Evolutionary conservation across 2,797 vertebrate genomes (phyloP).

Genomic region (Cyprinodon diabolis): DNA sequence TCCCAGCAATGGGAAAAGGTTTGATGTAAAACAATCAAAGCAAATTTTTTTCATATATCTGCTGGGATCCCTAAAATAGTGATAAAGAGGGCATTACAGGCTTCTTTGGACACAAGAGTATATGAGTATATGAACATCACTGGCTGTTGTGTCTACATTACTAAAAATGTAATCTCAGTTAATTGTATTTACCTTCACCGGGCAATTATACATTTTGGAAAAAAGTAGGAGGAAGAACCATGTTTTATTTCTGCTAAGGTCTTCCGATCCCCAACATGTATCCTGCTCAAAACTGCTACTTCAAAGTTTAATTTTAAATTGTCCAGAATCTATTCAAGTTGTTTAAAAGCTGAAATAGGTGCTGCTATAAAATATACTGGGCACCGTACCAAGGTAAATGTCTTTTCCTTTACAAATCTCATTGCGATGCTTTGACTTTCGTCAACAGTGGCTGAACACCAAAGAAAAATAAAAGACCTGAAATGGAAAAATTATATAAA

Average conservation of each 20-base stretch:
- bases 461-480: slow-evolving; percentile 34
- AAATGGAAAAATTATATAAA: slow-evolving; percentile 30
- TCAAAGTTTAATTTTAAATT: slow-evolving; percentile 44
- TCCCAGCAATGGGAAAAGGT: slow-evolving; percentile 51
- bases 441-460: slow-evolving; percentile 15
- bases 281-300: slow-evolving; percentile 44
- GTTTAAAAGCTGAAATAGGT: slow-evolving; percentile 22
- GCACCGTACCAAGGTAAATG: slow-evolving; percentile 24
- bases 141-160: not conserved
- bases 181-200: slow-evolving; percentile 28
- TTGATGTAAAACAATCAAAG: slow-evolving; percentile 78
- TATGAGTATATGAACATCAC: slow-evolving; percentile 3
- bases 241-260: slow-evolving; percentile 59
- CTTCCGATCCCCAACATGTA: slow-evolving; percentile 47
- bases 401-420: slow-evolving; percentile 21
- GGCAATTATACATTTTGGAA: slow-evolving; percentile 19
- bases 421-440: slow-evolving; percentile 20
- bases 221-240: slow-evolving; percentile 12
- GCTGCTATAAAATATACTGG: slow-evolving; percentile 20
- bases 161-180: slow-evolving; percentile 16
- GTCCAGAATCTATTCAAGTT: slow-evolving; percentile 31
- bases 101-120: slow-evolving; percentile 9
- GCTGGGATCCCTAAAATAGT: slow-evolving; percentile 19
- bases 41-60: slow-evolving; percentile 65
- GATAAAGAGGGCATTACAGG: slow-evolving; percentile 23